Evolutionary conservation across 2,888 invertebrate genomes (phyloP), one percentile per base, ranked within the genome.

Genomic region (Cryptocheilus praepositus): DNA sequence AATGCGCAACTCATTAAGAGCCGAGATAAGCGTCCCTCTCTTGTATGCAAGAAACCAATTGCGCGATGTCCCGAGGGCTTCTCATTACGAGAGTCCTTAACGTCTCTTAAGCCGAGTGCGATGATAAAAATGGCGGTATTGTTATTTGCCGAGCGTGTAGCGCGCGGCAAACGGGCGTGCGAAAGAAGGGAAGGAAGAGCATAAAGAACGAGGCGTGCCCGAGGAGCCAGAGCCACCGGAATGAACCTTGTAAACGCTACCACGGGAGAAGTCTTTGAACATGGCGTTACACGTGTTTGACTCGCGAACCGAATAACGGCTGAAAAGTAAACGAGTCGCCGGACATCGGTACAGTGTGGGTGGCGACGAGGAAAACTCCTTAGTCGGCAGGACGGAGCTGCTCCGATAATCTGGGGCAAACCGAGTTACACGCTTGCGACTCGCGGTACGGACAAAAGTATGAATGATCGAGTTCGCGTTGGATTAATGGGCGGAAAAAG

Each of bases 271-370:
- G 19, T 16, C 57, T 60, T 61, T 67, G 51, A 69, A 77, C 74
- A 77, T 64, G 65, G 76, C 70, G 74, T 78, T 78, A 78, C 78
- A 73, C 68, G 62, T 71, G 78, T 78, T 51, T 56, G 54, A 67
- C 53, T 59, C 45, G 62, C 71, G 67, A 49, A 49, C 18, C 49
- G 49, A 49, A 49, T 49, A 49, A 13, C 36, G 36, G 36, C 36
- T 36, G 36, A 36, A 45, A 58, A 74, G 64, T 77, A 77, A 67
- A 61, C 67, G 72, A 65, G 70, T 72, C 51, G 51, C 68, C 54
- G 52, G 67, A 64, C 67, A 63, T 63, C 51, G 3, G 49, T n/a
- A n/a, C n/a, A 0, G 28, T 4, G 45, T 44, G 49, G 36, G 28
- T 51, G 60, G 59, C 7, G 36, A 36, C 11, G 11, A 36, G 36